Base-by-base conservation (phyloP, 2,797 vertebrate genomes). In the Paramormyrops hopkinsi region DNA sequence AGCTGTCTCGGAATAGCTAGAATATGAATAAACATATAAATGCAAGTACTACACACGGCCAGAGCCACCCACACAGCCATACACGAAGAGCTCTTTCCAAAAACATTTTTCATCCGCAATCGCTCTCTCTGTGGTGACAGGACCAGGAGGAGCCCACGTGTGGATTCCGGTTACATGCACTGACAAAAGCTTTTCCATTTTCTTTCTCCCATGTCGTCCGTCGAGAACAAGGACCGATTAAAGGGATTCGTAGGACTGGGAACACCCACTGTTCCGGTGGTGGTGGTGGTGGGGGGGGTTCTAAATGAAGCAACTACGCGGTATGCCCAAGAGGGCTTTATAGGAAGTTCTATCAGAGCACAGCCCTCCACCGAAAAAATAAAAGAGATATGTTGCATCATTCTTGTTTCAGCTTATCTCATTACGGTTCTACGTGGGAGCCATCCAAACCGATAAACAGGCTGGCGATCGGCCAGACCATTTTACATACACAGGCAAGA, bases 81-180 rank as follows among this genome's bases (percentile, higher is more conserved):
- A 89, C 89, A 92, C 89, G 90, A 90, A 91, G 90, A 76, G 91
- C 90, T 89, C 89, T 90, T 92, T 89, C 91, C 88, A 82, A 88
- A 88, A 91, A 87, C 89, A 89, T 82, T 88, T 89, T 69, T 88
- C 62, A 54, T 88, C 87, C 85, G 48, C 73, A 54, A 88, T 53
- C 54, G 50, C 87, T 87, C 51, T 56, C 76, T 59, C 2, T 62
- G 22, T 59, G 87, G 86, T 22, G 51, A 88, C n/a, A 11, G 73
- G 59, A 51, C 48, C 84, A 88, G 89, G 88, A 88, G 88, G 84
- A 82, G 90, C 90, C 90, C 90, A 87, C 50, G 56, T 89, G 92
- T 91, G 83, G 92, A 91, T 83, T 84, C 89, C 89, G 89, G 86
- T 85, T 91, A 92, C 88, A 90, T 83, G 54, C 88, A 88, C 62